A percentile compares a stretch with the other conserved stretches of the same genome.
Evolutionary conservation across 2,113 vertebrate genomes (phyloP).

Genomic region (Muntiacus reevesi): DNA sequence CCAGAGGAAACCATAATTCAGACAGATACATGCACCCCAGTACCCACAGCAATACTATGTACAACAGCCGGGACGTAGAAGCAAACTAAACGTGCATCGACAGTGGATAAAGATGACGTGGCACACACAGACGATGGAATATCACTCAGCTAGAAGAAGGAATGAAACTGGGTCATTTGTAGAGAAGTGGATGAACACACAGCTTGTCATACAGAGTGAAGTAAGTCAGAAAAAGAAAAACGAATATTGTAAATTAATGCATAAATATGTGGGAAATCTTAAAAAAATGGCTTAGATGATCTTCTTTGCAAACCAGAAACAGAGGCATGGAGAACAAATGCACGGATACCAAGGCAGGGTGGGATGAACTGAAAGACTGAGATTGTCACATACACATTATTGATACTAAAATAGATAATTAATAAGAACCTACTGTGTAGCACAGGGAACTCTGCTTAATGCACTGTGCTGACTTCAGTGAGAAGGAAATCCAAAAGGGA

Average conservation of each 20-base stretch:
- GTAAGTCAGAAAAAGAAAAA: neutral
- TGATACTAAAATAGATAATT: neutral
- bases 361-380: neutral
- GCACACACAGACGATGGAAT: neutral
- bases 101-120: neutral
- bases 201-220: neutral
- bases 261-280: neutral
- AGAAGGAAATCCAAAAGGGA: neutral
- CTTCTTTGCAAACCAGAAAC: neutral
- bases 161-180: neutral
- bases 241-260: accelerated
- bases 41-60: neutral
- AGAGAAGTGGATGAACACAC: neutral
- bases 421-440: neutral
- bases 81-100: neutral
- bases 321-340: neutral
- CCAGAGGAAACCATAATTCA: neutral
- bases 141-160: neutral
- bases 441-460: neutral
- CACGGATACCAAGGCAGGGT: neutral
- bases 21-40: neutral
- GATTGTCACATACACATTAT: neutral
- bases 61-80: neutral
- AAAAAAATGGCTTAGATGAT: neutral
- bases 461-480: neutral